These are phyloP conservation scores for Diachrysia chrysitis DNA, from an alignment of 2,888 invertebrate genomes.

Conservation along the genomic window DNA sequence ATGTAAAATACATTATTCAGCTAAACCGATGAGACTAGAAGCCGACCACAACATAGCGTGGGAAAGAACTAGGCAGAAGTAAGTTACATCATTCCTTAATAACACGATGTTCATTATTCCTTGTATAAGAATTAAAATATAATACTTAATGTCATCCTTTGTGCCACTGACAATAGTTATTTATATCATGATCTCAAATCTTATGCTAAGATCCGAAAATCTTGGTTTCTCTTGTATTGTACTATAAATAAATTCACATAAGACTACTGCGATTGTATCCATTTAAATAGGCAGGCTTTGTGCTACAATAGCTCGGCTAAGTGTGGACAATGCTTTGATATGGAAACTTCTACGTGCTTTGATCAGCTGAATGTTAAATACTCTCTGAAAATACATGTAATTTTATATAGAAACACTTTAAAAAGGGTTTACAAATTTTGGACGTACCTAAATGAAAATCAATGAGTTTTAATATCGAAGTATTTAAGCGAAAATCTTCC, in stretches of 20 bases:
- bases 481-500: too few relatives aligned
- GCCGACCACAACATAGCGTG: too few relatives aligned
- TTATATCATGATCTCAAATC: background rate
- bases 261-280: background rate
- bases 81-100: too few relatives aligned
- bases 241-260: background rate
- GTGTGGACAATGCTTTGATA: constrained; percentile 37
- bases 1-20: too few relatives aligned
- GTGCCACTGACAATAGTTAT: background rate
- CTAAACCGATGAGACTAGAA: too few relatives aligned
- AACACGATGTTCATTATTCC: too few relatives aligned
- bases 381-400: background rate
- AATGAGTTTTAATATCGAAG: too few relatives aligned
- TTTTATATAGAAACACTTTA: background rate
- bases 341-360: constrained; percentile 26
- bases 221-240: background rate
- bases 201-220: background rate
- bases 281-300: constrained; percentile 20
- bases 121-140: too few relatives aligned
- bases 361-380: constrained; percentile 16
- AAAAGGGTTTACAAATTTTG: too few relatives aligned
- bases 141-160: too few relatives aligned
- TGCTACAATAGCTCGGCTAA: constrained; percentile 14
- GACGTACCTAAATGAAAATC: too few relatives aligned
- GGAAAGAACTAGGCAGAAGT: too few relatives aligned